A percentile compares a stretch with the other conserved stretches of the same genome.
phyloP scores from a whole-genome alignment of 2,888 invertebrate genomes.

The Archaeoteleia sp. region DNA sequence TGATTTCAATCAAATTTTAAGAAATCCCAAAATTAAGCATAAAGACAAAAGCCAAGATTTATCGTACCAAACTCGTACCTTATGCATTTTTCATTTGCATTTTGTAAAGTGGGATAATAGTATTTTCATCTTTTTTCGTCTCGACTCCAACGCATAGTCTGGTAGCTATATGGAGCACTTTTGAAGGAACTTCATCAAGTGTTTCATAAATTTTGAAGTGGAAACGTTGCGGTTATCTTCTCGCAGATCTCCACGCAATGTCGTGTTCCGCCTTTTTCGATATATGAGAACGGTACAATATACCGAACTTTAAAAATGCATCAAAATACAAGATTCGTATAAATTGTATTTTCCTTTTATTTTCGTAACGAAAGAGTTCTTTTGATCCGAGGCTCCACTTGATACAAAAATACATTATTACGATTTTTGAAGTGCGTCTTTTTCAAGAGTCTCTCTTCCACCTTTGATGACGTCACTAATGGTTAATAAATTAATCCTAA shows the following conservation, averaged over 20 bases:
- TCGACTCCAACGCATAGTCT: constrained; percentile 18
- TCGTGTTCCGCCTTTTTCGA: constrained; percentile 10
- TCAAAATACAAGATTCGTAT: no score
- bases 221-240: constrained; percentile 15
- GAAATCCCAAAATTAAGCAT: no score
- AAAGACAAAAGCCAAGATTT: background rate
- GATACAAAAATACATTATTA: constrained; percentile 19
- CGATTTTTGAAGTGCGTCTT: constrained; percentile 3
- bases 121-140: constrained; percentile 22
- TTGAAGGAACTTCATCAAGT: constrained; percentile 31
- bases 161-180: constrained; percentile 22
- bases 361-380: constrained; percentile 26
- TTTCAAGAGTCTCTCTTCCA: constrained; percentile 11
- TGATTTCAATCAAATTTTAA: no score
- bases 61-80: constrained; percentile 1
- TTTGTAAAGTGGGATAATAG: constrained; percentile 18
- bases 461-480: constrained; percentile 36
- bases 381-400: constrained; percentile 11
- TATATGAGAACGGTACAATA: constrained; percentile 7
- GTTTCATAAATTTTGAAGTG: constrained; percentile 33
- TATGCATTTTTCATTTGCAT: constrained; percentile 1
- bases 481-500: constrained; percentile 44
- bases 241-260: constrained; percentile 11
- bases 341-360: background rate
- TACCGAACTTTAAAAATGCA: constrained; percentile 1